Evolutionary conservation across 2,113 vertebrate genomes (phyloP), one percentile per base, ranked within the genome.

Genomic region (Bagarius yarrelli): DNA sequence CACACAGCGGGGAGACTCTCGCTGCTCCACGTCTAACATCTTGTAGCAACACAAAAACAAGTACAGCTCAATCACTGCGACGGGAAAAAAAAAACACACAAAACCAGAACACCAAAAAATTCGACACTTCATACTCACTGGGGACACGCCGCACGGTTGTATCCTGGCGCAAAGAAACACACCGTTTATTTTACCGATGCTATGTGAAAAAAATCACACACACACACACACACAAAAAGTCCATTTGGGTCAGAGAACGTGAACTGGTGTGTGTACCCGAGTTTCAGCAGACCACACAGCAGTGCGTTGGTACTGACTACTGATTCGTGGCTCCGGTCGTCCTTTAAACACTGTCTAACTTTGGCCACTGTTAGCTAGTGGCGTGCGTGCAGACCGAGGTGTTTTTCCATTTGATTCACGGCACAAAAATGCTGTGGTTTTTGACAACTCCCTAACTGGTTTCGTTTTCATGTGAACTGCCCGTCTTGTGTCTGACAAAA

Each of bases 361-460:
- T n/a, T 30, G 59, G 18, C 55, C n/a, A 50, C 59, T 53, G 25
- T 56, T 34, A 50, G 80, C n/a, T 23, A 57, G 60, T 59, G 34
- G 50, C 30, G 19, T 16, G 50, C 55, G 23, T 34, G 63, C 47
- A 32, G 32, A 57, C 36, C 66, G 36, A 76, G 63, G 19, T 71
- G 66, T 50, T 72, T 60, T 67, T 75, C 50, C 73, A 32, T 50
- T 82, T 52, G 73, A 82, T 82, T 82, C 80, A 82, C 34, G 52
- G 59, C 47, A 60, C 63, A 82, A 82, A 82, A 82, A 82, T 82
- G 80, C 36, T 82, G 80, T 21, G 73, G 80, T 69, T 69, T 40
- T 34, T 27, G 61, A 57, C 71, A 44, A 76, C 80, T 81, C 80
- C 61, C 80, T 53, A 18, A 57, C 80, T 76, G 80, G 32, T 81